Base-by-base conservation (phyloP, 2,113 vertebrate genomes). In the Sander vitreus region DNA sequence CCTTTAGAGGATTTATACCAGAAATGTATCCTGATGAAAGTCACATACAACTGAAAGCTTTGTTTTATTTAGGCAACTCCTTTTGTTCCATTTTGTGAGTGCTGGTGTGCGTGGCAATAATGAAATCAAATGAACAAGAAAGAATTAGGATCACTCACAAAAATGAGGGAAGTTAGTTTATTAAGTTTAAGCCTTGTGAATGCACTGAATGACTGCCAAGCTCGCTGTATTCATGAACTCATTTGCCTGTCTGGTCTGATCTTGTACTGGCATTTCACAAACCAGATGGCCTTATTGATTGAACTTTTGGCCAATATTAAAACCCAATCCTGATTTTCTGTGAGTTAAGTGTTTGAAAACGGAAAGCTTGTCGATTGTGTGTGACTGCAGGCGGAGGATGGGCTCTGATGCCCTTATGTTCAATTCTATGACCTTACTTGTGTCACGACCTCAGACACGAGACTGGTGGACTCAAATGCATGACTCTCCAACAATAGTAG, bases 231-330 rank as follows among this genome's bases (percentile, higher is more conserved):
- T 50, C 48, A 7, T 70, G 62, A 87, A 80, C 64, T 81, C 48
- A 62, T 71, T 62, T 67, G 36, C 53, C 72, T n/a, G 72, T 80
- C 73, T 83, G 55, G 63, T 67, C 54, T 66, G 30, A 18, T 63
- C 54, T 68, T 57, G 18, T 57, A 23, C 18, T 30, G 55, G 15
- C 51, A 43, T 70, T 76, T 83, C 27, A 54, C 62, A 59, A 43
- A 60, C 48, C 85, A 80, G 73, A 83, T 62, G 45, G 33, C 25
- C 6, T 59, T 18, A 85, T 80, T 58, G 76, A 83, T 74, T 36
- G 4, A 43, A n/a, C 47, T 70, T 57, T 68, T 60, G 15, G 15
- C 64, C 78, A 71, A 53, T 84, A 54, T 48, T 39, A 64, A 74
- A 83, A 64, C 64, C 45, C 36, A 59, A 55, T 45, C 15, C 11